A percentile compares a stretch with the other conserved stretches of the same genome.
Evolutionary conservation across 2,797 vertebrate species (phyloP).

Genomic region (Poliocrania exsul): DNA sequence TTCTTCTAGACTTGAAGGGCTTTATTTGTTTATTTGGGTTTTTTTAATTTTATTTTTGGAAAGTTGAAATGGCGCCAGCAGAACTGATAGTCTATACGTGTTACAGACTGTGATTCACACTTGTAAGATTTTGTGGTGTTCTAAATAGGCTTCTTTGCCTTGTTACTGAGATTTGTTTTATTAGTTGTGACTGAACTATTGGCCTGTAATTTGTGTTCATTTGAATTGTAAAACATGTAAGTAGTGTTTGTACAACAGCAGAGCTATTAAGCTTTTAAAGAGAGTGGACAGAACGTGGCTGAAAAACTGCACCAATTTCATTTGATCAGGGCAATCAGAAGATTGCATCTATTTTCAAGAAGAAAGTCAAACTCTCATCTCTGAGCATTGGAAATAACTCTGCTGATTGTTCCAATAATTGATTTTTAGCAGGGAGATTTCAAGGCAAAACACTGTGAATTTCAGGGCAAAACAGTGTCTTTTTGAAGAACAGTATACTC

Average conservation of each 20-base stretch:
- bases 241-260: background rate
- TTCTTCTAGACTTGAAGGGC: background rate
- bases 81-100: fast-evolving
- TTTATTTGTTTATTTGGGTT: background rate
- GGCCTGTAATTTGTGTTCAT: background rate
- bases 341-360: background rate
- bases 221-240: background rate
- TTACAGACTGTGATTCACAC: background rate
- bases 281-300: background rate
- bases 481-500: background rate
- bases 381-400: background rate
- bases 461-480: background rate
- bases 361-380: background rate
- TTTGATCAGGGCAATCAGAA: background rate
- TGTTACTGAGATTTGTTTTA: fast-evolving
- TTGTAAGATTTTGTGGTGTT: background rate
- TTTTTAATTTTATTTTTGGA: background rate
- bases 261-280: background rate
- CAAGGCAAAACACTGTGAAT: background rate
- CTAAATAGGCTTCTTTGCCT: background rate
- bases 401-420: background rate
- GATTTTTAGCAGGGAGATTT: background rate
- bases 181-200: background rate
- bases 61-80: background rate
- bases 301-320: background rate